These are phyloP conservation scores for Acanthiza pusilla DNA, from an alignment of 2,797 vertebrate species.

Conservation along the genomic window DNA sequence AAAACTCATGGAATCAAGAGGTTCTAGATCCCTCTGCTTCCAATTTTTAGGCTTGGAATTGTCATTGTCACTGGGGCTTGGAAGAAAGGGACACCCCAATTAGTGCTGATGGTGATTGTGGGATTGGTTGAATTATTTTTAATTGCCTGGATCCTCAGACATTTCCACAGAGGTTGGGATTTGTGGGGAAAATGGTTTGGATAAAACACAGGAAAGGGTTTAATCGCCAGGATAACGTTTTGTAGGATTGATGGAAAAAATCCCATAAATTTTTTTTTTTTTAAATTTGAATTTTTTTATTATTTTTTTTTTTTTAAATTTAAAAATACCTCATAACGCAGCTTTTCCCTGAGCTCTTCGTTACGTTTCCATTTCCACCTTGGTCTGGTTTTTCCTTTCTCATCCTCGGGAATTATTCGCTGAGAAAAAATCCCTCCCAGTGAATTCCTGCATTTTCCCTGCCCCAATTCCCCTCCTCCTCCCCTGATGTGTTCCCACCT, in stretches of 20 bases:
- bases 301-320: too few species aligned
- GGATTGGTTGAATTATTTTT: too few species aligned
- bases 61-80: rapidly evolving
- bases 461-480: not conserved
- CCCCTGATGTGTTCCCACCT: not conserved
- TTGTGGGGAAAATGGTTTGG: not conserved
- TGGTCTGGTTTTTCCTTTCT: not conserved
- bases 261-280: too few species aligned
- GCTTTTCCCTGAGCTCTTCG: not conserved
- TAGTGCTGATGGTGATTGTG: not conserved
- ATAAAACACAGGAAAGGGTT: not conserved
- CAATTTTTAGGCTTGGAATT: not conserved
- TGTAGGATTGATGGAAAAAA: not conserved
- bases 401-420: not conserved
- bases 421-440: not conserved
- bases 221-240: not conserved
- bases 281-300: too few species aligned
- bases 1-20: not conserved
- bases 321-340: too few species aligned
- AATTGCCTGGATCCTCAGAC: not conserved
- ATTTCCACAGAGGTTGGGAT: not conserved
- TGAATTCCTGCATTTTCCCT: not conserved
- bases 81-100: not conserved
- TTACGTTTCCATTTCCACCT: not conserved
- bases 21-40: not conserved